Evolutionary conservation across 2,113 vertebrate species (phyloP).

Genomic region (Colius striatus): DNA sequence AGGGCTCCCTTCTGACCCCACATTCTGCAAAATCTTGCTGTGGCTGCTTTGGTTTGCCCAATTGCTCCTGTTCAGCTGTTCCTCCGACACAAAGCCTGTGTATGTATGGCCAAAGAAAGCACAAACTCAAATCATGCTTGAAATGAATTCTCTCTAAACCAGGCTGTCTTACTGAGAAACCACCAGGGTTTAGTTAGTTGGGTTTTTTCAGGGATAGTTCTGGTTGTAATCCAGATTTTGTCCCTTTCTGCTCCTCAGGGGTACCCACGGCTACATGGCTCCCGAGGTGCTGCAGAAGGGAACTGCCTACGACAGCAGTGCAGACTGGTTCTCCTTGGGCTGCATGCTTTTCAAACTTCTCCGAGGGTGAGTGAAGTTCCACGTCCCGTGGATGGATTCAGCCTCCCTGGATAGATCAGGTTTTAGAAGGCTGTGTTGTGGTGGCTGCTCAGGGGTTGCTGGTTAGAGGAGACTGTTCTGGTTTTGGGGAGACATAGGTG

Average conservation of each 20-base stretch:
- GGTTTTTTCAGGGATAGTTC: rapidly evolving
- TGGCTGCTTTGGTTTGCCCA: background rate
- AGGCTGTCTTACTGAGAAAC: background rate
- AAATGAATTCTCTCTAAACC: background rate
- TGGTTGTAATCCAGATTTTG: background rate
- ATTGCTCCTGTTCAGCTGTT: background rate
- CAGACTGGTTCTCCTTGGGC: slow-evolving; percentile 98
- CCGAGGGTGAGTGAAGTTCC: slow-evolving; percentile 84
- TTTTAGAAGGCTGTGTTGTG: background rate
- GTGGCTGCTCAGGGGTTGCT: background rate
- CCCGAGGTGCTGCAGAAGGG: slow-evolving; percentile 98
- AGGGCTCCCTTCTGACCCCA: background rate
- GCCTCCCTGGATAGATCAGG: background rate
- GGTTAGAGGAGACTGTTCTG: background rate
- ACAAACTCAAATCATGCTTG: background rate
- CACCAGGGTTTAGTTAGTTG: background rate
- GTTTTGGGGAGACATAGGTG: background rate
- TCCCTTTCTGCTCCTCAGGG: slow-evolving; percentile 70
- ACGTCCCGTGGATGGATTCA: rapidly evolving
- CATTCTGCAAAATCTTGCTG: background rate
- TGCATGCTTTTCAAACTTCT: slow-evolving; percentile 99
- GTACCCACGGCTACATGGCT: slow-evolving; percentile 98
- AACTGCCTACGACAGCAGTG: slow-evolving; percentile 96
- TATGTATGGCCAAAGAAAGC: background rate
- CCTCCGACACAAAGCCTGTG: background rate